Evolutionary conservation across 1,140 invertebrate genomes (phyloP).

Genomic region (Heliconius himera): DNA sequence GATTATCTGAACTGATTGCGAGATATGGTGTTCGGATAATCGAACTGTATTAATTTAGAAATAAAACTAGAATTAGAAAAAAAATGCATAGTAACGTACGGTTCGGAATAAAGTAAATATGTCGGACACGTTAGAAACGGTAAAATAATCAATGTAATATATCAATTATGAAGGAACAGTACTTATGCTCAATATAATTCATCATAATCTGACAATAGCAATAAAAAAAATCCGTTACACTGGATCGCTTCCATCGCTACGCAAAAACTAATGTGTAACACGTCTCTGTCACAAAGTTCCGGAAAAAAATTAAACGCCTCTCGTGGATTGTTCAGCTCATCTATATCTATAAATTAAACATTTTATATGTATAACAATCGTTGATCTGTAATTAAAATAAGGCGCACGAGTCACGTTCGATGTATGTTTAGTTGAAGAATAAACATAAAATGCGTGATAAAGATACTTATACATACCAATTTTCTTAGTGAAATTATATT

Average conservation of each 20-base stretch:
- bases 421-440: constrained; percentile 56
- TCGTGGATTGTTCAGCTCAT: constrained; percentile 57
- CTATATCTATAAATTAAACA: constrained; percentile 75
- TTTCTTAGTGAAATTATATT: constrained; percentile 10
- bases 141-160: constrained; percentile 19
- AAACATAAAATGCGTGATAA: constrained; percentile 48
- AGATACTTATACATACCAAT: constrained; percentile 32
- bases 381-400: constrained; percentile 80
- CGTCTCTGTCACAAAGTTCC: constrained; percentile 39
- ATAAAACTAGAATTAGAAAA: too few species aligned
- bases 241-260: constrained; percentile 45
- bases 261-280: constrained; percentile 65
- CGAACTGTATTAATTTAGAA: too few species aligned
- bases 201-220: constrained; percentile 51
- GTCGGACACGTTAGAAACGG: neutral
- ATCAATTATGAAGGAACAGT: constrained; percentile 39
- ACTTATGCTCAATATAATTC: constrained; percentile 44
- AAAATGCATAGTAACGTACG: too few species aligned
- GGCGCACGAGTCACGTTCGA: constrained; percentile 70
- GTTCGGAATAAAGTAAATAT: neutral
- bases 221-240: constrained; percentile 54
- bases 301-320: constrained; percentile 57
- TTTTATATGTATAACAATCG: constrained; percentile 75
- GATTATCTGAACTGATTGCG: too few species aligned
- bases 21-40: too few species aligned